A percentile compares a stretch with the other conserved stretches of the same genome.
Evolutionary conservation across 2,797 vertebrate genomes (phyloP).

Genomic region (Lacerta agilis): DNA sequence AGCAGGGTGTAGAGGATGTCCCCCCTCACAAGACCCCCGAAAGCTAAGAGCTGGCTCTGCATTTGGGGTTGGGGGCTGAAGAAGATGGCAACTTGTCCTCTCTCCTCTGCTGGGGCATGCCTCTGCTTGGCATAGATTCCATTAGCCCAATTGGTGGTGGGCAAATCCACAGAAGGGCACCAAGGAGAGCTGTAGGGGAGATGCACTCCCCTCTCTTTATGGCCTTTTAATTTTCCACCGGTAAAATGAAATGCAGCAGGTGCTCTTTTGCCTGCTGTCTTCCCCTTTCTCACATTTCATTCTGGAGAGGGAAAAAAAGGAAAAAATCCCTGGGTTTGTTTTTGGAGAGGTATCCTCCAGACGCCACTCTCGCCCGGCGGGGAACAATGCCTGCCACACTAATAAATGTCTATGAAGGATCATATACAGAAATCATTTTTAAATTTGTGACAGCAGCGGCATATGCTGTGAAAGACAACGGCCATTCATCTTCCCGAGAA

Average conservation of each 20-base stretch:
- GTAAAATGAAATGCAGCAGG: neutral
- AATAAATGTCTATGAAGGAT: slow-evolving; percentile 34
- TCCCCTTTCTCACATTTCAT: slow-evolving; percentile 6
- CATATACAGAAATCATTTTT: slow-evolving; percentile 30
- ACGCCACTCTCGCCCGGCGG: slow-evolving; percentile 23
- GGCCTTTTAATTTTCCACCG: neutral
- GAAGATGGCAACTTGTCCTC: neutral
- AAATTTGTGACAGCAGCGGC: slow-evolving; percentile 25
- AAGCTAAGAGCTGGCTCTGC: too few relatives aligned
- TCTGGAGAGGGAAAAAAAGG: neutral
- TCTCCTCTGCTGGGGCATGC: neutral
- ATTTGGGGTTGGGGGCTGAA: neutral
- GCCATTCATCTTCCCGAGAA: slow-evolving; percentile 37
- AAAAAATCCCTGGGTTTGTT: neutral
- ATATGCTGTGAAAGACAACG: neutral
- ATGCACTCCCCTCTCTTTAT: neutral
- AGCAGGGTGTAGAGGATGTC: too few relatives aligned
- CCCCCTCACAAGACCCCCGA: too few relatives aligned
- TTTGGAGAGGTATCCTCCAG: slow-evolving; percentile 49
- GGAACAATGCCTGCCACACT: neutral
- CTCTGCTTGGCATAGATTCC: neutral
- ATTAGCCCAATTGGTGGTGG: neutral
- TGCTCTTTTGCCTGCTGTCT: neutral
- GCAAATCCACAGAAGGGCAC: neutral
- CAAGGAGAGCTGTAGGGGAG: neutral